Evolutionary conservation across 2,113 vertebrate genomes (phyloP).

Genomic region (Pyrgilauda ruficollis): DNA sequence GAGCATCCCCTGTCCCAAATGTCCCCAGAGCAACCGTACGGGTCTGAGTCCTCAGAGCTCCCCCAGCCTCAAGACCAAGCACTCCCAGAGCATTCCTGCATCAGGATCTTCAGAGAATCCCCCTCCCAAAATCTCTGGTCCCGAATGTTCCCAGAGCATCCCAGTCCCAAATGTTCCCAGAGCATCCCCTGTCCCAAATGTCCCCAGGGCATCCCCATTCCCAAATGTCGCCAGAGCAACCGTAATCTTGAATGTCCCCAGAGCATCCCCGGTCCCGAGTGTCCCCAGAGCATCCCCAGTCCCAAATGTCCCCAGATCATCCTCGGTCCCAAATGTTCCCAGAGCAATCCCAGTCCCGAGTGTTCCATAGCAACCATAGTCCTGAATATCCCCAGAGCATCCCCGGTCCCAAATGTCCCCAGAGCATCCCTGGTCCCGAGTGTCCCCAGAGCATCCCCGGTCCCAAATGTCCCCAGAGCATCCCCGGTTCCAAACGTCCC

Average conservation of each 20-base stretch:
- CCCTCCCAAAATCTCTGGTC: rapidly evolving
- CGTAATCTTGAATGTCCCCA: rapidly evolving
- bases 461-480: rapidly evolving
- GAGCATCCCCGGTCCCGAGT: rapidly evolving
- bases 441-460: rapidly evolving
- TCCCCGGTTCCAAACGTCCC: rapidly evolving
- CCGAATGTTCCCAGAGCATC: rapidly evolving
- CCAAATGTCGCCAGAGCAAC: rapidly evolving
- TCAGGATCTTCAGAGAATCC: not conserved
- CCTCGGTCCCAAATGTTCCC: rapidly evolving
- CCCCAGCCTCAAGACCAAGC: not conserved
- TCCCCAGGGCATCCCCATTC: rapidly evolving
- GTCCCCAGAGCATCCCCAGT: rapidly evolving
- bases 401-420: rapidly evolving
- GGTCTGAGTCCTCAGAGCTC: not conserved
- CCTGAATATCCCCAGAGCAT: rapidly evolving
- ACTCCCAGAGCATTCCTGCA: not conserved
- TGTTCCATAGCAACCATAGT: rapidly evolving
- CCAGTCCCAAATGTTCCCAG: rapidly evolving
- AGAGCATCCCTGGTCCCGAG: rapidly evolving
- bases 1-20: too few species aligned
- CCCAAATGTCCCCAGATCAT: rapidly evolving
- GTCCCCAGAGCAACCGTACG: too few species aligned
- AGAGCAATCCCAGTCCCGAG: too few species aligned
- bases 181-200: rapidly evolving